phyloP scores from a whole-genome alignment of 2,797 vertebrate species.

The Hephaestus fuliginosus region DNA sequence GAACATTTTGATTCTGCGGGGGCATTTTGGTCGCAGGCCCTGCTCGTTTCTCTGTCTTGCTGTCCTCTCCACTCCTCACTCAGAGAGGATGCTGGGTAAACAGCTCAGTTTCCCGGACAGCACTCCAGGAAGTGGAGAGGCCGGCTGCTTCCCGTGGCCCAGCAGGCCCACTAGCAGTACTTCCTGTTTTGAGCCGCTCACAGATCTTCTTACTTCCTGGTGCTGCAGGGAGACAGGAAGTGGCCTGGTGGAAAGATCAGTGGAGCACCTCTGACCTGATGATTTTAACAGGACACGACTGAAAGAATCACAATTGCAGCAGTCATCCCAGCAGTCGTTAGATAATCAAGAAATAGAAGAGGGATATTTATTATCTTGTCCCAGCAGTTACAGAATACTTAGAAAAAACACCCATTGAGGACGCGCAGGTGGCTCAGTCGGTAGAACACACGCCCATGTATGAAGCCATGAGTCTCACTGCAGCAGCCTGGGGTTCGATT shows the following conservation, averaged over 20 bases:
- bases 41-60: neutral
- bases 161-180: conserved; percentile 54
- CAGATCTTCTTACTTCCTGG: conserved; percentile 73
- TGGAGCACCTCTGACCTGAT: conserved; percentile 17
- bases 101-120: conserved; percentile 58
- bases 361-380: neutral
- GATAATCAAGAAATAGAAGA: neutral
- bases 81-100: conserved; percentile 62
- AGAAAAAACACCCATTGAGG: too few relatives aligned
- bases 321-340: neutral
- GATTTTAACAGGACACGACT: conserved; percentile 23
- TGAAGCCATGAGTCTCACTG: too few relatives aligned
- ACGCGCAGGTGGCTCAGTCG: neutral
- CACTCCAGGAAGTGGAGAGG: conserved; percentile 72
- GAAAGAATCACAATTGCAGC: neutral
- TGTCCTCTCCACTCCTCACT: neutral
- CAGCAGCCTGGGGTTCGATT: too few relatives aligned
- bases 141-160: conserved; percentile 80
- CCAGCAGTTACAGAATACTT: too few relatives aligned
- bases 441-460: too few relatives aligned
- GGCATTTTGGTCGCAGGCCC: neutral
- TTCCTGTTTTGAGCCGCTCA: conserved; percentile 83
- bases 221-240: conserved; percentile 73
- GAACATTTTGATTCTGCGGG: neutral
- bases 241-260: conserved; percentile 56